Evolutionary conservation across 2,797 vertebrate species (phyloP), one percentile per base, ranked within the genome.

Genomic region (Hoplostethus mediterraneus): DNA sequence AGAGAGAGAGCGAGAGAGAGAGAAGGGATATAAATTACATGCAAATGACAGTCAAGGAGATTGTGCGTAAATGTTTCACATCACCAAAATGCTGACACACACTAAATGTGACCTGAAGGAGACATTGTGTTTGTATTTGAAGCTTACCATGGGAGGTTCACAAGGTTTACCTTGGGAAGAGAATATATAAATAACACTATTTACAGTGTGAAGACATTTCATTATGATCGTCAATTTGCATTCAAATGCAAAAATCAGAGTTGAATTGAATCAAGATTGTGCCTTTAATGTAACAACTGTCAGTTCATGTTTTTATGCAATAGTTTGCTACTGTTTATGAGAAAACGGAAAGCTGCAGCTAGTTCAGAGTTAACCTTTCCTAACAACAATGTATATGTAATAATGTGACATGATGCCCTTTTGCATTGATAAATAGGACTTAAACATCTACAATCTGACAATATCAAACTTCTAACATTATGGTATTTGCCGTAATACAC

Each of bases 1-100:
- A 5, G 36, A 40, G 36, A 5, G 9, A 42, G 17, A 42, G 9
- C 6, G 54, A 38, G 17, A 51, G 1, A 17, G 7, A 25, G 17
- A 3, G 3, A 44, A 25, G 17, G n/a, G 12, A 44, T 13, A 56
- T 40, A 65, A 74, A 82, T 72, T 36, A 66, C 52, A 80, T 75
- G 63, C 42, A 81, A 82, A 83, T 62, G 21, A 63, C 25, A 36
- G 42, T 69, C 42, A 68, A 62, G 45, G 56, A 78, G 57, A 51
- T 49, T 6, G 44, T 45, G 40, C 60, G 48, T 56, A 44, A 70
- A 80, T 61, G 42, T 60, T 70, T 58, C 5, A 16, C 44, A 31
- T 68, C 25, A 25, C 40, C 4, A 36, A 61, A 21, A 67, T 75
- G 64, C 60, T 72, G 65, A 78, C 53, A 51, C 53, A 49, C 47